Evolutionary conservation across 1,140 invertebrate genomes (phyloP).

Genomic region (Drosophila bifasciata): DNA sequence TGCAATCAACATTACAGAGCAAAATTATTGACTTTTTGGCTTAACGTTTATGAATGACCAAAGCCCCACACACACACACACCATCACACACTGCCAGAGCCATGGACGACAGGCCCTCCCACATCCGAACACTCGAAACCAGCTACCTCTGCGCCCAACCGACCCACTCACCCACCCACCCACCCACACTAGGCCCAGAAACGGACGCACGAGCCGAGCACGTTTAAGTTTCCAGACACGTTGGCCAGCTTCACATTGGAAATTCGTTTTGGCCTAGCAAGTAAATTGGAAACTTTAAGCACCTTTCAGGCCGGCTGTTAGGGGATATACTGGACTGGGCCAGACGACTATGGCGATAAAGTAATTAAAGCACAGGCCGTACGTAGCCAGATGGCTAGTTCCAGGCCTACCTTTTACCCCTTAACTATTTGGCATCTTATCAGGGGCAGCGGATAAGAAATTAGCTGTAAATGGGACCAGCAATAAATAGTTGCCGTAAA

Average conservation of each 20-base stretch:
- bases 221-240: constrained; percentile 73
- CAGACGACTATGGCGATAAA: constrained; percentile 42
- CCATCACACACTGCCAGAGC: not conserved
- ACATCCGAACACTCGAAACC: constrained; percentile 4
- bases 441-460: constrained; percentile 35
- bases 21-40: constrained; percentile 70
- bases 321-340: constrained; percentile 1
- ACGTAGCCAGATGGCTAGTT: constrained; percentile 23
- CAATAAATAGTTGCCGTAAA: constrained; percentile 15
- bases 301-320: constrained; percentile 57
- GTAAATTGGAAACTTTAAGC: constrained; percentile 76
- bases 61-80: constrained; percentile 16
- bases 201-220: constrained; percentile 27
- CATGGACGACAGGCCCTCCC: no score
- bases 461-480: constrained; percentile 8
- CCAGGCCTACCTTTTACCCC: constrained; percentile 29
- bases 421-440: constrained; percentile 35
- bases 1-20: constrained; percentile 49
- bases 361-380: constrained; percentile 60
- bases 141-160: not conserved
- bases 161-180: constrained; percentile 15
- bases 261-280: constrained; percentile 61
- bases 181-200: constrained; percentile 14
- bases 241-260: constrained; percentile 72
- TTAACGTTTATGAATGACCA: constrained; percentile 74